Percentiles rank a stretch among this genome's conserved stretches.
phyloP scores from a whole-genome alignment of 2,113 vertebrate genomes.

The Protobothrops mucrosquamatus region DNA sequence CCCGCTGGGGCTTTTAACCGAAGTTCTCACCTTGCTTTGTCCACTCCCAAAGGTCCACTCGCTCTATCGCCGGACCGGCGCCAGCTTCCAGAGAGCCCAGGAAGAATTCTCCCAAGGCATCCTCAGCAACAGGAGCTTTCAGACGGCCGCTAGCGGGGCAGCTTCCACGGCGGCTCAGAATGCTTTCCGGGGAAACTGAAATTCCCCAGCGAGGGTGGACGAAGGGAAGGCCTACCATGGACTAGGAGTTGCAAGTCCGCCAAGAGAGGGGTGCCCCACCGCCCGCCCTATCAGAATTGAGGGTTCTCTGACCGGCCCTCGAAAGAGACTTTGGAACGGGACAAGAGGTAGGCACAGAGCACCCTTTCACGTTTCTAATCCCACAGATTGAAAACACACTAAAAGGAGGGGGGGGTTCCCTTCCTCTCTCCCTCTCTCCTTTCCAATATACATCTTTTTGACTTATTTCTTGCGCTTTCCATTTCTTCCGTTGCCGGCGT shows the following conservation, averaged over 20 bases:
- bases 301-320: too few relatives aligned
- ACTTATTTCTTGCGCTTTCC: constrained; percentile 35
- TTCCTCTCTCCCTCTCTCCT: too few relatives aligned
- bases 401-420: too few relatives aligned
- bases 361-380: too few relatives aligned
- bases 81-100: constrained; percentile 94
- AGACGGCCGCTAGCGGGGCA: constrained; percentile 73
- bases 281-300: too few relatives aligned
- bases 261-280: too few relatives aligned
- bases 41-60: constrained; percentile 80
- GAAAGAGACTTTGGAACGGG: too few relatives aligned
- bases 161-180: constrained; percentile 80
- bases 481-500: constrained; percentile 15
- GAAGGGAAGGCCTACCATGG: too few relatives aligned
- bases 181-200: constrained; percentile 77
- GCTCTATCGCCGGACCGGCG: constrained; percentile 87
- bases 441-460: constrained; percentile 47
- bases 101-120: constrained; percentile 92
- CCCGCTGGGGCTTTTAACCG: neutral
- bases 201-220: rapidly evolving
- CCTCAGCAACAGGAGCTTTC: constrained; percentile 83
- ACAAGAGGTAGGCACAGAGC: too few relatives aligned
- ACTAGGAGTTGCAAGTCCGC: too few relatives aligned
- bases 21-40: neutral
- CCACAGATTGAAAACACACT: too few relatives aligned